Conservation (phyloP, 2,797 vertebrate genomes). For the Alcedo quadribrachys region DNA sequence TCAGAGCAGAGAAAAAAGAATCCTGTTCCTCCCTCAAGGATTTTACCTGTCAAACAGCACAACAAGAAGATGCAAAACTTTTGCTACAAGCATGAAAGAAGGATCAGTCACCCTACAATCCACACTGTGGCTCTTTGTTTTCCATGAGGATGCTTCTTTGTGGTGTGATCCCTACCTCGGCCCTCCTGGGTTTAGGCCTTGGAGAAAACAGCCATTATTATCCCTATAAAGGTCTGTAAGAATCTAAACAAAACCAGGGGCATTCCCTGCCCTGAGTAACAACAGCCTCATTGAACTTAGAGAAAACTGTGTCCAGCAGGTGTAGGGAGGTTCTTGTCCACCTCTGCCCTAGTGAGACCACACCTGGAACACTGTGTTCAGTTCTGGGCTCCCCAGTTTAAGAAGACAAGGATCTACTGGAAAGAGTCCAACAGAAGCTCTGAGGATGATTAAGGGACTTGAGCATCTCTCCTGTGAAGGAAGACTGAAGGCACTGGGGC, state of each 20-base stretch:
- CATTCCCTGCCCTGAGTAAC: not conserved
- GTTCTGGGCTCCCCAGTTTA: too few species aligned
- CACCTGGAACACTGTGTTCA: too few species aligned
- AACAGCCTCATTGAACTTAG: not conserved
- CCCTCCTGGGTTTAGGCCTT: not conserved
- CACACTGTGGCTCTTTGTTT: not conserved
- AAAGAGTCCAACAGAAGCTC: too few species aligned
- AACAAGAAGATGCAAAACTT: not conserved
- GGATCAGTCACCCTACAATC: not conserved
- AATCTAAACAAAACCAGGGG: not conserved
- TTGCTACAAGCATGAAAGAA: not conserved
- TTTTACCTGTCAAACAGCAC: not conserved
- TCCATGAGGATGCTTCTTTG: not conserved
- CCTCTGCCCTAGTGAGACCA: too few species aligned
- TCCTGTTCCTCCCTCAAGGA: not conserved
- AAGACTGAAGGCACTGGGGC: too few species aligned
- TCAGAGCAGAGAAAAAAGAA: not conserved
- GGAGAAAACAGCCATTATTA: not conserved
- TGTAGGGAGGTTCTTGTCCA: too few species aligned
- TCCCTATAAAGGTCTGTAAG: not conserved
- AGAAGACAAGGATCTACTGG: too few species aligned
- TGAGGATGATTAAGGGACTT: too few species aligned
- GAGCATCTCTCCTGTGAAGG: too few species aligned
- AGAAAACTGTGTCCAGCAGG: too few species aligned
- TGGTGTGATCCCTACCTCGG: not conserved